phyloP scores from a whole-genome alignment of 2,888 invertebrate species.

The Ectemnius lituratus region DNA sequence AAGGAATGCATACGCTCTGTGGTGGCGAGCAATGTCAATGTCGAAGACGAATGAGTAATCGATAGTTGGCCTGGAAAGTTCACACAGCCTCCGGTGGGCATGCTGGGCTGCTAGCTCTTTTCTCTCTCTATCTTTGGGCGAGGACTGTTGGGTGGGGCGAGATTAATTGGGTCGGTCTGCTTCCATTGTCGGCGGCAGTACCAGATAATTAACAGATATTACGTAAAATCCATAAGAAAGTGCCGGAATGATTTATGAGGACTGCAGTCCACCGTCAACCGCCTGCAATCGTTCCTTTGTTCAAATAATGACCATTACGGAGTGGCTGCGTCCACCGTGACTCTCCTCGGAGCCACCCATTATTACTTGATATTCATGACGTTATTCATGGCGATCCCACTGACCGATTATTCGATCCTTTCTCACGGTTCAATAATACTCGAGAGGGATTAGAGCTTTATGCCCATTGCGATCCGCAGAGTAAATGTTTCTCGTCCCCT shows the following conservation, averaged over 20 bases:
- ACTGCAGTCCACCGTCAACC: not conserved
- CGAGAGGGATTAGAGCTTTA: conserved; percentile 21
- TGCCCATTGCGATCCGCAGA: conserved; percentile 9
- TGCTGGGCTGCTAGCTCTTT: conserved; percentile 34
- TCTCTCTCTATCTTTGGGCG: conserved; percentile 26
- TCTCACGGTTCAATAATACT: conserved; percentile 9
- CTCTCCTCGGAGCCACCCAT: not conserved
- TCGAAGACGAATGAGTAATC: conserved; percentile 32
- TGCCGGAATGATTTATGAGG: conserved; percentile 32
- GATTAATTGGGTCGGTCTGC: conserved; percentile 56
- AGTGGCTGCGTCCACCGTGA: not conserved
- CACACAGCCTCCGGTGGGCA: conserved; percentile 17
- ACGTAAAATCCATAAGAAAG: conserved; percentile 48
- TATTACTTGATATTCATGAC: conserved; percentile 19
- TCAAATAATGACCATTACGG: conserved; percentile 15
- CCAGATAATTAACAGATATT: conserved; percentile 56
- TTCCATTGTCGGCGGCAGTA: conserved; percentile 24
- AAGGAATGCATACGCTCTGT: not conserved
- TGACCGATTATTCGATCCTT: conserved; percentile 14
- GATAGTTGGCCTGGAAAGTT: conserved; percentile 43
- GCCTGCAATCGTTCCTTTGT: conserved; percentile 6
- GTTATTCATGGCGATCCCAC: conserved; percentile 15
- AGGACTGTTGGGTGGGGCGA: conserved; percentile 7
- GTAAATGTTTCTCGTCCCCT: conserved; percentile 23
- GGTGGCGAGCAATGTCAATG: conserved; percentile 8